phyloP scores from a whole-genome alignment of 2,888 invertebrate genomes.

The Aspidiotus destructor region DNA sequence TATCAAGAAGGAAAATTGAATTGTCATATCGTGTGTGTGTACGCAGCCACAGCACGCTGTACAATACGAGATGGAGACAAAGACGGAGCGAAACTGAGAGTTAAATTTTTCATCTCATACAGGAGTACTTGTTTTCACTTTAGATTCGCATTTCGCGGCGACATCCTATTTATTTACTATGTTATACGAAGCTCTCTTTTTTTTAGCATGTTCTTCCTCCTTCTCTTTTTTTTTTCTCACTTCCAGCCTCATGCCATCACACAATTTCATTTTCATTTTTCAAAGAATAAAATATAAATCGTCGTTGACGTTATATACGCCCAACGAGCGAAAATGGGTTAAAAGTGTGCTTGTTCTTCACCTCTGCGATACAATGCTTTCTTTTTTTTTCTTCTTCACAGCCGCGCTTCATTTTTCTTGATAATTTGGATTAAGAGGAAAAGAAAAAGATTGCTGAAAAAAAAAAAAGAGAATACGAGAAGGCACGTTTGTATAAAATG shows the following conservation, averaged over 20 bases:
- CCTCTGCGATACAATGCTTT: background rate
- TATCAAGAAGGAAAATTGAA: background rate
- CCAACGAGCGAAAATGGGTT: background rate
- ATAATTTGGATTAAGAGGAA: background rate
- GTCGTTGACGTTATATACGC: background rate
- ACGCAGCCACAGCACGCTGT: no score
- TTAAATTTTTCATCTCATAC: background rate
- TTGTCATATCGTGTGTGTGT: background rate
- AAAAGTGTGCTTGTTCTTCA: background rate
- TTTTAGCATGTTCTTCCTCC: background rate
- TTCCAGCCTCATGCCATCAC: background rate
- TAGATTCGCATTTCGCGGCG: background rate
- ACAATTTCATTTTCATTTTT: constrained; percentile 4
- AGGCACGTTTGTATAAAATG: background rate
- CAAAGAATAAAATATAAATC: background rate
- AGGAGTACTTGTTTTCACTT: background rate
- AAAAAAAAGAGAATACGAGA: background rate
- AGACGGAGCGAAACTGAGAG: no score
- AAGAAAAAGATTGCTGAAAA: background rate
- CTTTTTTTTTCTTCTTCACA: background rate
- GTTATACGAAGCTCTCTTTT: no score
- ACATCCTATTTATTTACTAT: constrained; percentile 2
- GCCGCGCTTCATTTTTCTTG: background rate
- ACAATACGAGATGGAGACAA: background rate
- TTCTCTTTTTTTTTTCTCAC: background rate